Conservation (phyloP, 1,140 invertebrate species). For the Stegodyphus dumicola region DNA sequence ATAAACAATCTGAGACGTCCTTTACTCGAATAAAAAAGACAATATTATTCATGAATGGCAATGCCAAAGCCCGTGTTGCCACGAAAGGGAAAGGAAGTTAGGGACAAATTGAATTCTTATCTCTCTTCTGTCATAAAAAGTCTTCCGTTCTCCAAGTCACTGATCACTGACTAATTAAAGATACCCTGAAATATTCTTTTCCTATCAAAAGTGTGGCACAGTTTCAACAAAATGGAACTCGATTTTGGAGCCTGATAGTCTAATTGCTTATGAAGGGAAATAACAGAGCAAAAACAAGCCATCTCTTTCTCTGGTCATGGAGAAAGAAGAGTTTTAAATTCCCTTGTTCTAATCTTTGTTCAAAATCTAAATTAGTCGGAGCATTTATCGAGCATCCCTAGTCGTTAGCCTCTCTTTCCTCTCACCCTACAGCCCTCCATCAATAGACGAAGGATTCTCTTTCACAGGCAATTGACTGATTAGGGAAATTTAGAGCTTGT, state of each 20-base stretch:
- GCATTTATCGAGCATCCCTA: conserved; percentile 1
- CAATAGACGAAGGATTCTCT: no score
- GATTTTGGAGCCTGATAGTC: conserved; percentile 1
- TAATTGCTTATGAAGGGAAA: conserved; percentile 16
- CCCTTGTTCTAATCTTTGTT: not conserved
- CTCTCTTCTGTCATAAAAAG: no score
- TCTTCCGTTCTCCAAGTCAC: no score
- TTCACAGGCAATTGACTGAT: no score
- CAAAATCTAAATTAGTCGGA: conserved; percentile 9
- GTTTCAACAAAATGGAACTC: not conserved
- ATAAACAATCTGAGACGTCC: no score
- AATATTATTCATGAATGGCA: no score
- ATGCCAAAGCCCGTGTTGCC: no score
- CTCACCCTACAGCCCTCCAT: no score
- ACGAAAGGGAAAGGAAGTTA: no score
- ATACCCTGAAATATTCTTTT: not conserved
- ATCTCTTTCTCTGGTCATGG: conserved; percentile 3
- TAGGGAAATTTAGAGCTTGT: no score
- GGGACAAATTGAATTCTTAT: no score
- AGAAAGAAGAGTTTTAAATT: not conserved
- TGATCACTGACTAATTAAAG: conserved; percentile 16
- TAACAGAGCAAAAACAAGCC: not conserved
- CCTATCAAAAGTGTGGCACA: not conserved
- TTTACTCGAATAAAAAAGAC: no score
- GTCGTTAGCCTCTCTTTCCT: not conserved